These are phyloP conservation scores for Gopherus flavomarginatus DNA, from an alignment of 2,113 vertebrate species.

Conservation along the genomic window DNA sequence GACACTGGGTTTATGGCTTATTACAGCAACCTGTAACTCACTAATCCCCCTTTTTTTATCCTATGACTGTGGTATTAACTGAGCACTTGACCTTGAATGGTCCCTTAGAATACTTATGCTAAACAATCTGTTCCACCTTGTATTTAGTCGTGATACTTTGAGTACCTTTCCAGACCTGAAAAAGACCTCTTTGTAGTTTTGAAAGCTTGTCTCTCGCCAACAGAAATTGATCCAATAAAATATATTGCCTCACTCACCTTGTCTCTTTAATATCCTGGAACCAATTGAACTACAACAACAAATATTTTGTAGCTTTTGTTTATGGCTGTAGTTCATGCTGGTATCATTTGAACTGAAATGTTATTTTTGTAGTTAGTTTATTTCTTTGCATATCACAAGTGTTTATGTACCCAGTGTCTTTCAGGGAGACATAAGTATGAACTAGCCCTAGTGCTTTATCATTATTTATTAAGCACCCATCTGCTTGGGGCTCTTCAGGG, in stretches of 20 bases:
- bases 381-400: not conserved
- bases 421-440: not conserved
- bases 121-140: too few relatives aligned
- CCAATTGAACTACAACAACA: not conserved
- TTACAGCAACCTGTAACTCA: too few relatives aligned
- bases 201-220: not conserved
- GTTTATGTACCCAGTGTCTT: not conserved
- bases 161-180: not conserved
- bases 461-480: not conserved
- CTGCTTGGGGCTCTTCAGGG: accelerated
- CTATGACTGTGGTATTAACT: too few relatives aligned
- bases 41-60: not conserved
- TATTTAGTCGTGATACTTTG: too few relatives aligned
- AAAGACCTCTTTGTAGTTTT: not conserved
- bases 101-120: too few relatives aligned
- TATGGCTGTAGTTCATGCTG: not conserved
- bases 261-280: not conserved
- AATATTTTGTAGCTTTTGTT: not conserved
- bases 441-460: not conserved
- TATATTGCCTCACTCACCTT: not conserved
- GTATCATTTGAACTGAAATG: not conserved
- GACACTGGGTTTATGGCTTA: not conserved
- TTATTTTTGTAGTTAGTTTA: not conserved
- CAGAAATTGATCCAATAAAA: not conserved
- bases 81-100: too few relatives aligned